A percentile compares a stretch with the other conserved stretches of the same genome.
Conservation (phyloP, 2,113 vertebrate genomes). For the Drymodes brunneopygia region DNA sequence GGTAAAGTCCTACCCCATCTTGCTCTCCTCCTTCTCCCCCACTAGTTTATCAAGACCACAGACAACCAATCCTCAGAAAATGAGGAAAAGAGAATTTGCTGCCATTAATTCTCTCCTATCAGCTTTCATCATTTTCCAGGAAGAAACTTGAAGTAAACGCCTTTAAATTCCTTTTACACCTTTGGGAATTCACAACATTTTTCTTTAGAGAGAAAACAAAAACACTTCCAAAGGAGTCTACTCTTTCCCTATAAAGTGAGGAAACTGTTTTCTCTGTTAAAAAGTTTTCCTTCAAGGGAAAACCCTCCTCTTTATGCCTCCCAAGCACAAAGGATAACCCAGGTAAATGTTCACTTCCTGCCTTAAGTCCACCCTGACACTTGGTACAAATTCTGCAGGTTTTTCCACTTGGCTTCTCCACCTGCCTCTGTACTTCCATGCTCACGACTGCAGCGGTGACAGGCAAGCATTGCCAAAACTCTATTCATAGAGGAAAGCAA, state of each 20-base stretch:
- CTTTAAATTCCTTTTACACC: not conserved
- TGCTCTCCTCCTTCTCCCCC: not conserved
- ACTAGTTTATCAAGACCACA: not conserved
- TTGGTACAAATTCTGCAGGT: not conserved
- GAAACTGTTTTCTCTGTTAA: not conserved
- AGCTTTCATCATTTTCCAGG: not conserved
- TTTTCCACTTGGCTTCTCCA: not conserved
- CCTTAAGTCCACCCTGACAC: not conserved
- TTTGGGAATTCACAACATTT: not conserved
- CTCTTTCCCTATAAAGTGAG: not conserved
- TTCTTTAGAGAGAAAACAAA: not conserved
- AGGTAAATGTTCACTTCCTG: not conserved
- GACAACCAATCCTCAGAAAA: not conserved
- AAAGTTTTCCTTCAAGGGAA: not conserved
- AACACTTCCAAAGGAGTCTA: not conserved
- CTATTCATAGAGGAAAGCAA: not conserved
- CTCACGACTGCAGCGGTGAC: not conserved
- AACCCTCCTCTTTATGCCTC: not conserved
- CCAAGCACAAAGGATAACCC: not conserved
- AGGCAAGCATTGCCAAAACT: not conserved
- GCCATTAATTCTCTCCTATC: not conserved
- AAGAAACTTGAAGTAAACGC: not conserved
- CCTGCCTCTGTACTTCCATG: not conserved
- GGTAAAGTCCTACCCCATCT: accelerated
- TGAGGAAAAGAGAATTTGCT: not conserved